phyloP scores from a whole-genome alignment of 2,888 invertebrate species.

The Tyria jacobaeae region DNA sequence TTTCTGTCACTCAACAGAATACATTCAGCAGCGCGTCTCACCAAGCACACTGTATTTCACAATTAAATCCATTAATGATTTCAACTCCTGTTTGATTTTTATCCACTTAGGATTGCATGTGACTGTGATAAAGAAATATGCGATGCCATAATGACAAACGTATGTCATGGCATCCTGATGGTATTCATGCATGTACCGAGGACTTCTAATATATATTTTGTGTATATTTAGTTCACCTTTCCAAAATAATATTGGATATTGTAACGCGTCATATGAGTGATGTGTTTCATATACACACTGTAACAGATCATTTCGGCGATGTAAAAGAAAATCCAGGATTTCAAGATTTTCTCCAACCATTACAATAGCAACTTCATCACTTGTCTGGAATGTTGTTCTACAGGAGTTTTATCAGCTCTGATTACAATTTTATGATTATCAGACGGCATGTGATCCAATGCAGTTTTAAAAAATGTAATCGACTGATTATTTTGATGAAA shows the following conservation, averaged over 20 bases:
- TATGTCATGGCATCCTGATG: constrained; percentile 55
- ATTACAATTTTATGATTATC: constrained; percentile 52
- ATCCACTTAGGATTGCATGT: too few species aligned
- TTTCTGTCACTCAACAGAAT: too few species aligned
- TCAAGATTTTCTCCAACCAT: constrained; percentile 1
- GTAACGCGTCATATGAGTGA: too few species aligned
- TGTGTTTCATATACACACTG: background rate
- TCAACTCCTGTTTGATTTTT: too few species aligned
- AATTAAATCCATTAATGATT: background rate
- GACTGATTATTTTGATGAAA: constrained; percentile 45
- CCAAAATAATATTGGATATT: too few species aligned
- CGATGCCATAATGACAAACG: constrained; percentile 55
- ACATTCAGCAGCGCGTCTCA: background rate
- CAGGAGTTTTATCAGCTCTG: background rate
- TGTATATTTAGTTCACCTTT: constrained; percentile 54
- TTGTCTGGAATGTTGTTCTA: background rate
- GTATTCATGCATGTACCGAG: constrained; percentile 47
- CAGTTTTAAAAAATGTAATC: constrained; percentile 43
- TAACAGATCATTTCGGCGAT: constrained; percentile 4
- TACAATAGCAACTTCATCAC: constrained; percentile 5
- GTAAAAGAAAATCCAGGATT: constrained; percentile 7
- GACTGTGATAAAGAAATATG: constrained; percentile 49
- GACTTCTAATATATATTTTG: constrained; percentile 45
- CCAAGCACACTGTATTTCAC: background rate
- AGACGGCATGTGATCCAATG: constrained; percentile 51